A percentile compares a stretch with the other conserved stretches of the same genome.
Evolutionary conservation across 2,888 invertebrate genomes (phyloP).

Genomic region (Periphyllus acericola): DNA sequence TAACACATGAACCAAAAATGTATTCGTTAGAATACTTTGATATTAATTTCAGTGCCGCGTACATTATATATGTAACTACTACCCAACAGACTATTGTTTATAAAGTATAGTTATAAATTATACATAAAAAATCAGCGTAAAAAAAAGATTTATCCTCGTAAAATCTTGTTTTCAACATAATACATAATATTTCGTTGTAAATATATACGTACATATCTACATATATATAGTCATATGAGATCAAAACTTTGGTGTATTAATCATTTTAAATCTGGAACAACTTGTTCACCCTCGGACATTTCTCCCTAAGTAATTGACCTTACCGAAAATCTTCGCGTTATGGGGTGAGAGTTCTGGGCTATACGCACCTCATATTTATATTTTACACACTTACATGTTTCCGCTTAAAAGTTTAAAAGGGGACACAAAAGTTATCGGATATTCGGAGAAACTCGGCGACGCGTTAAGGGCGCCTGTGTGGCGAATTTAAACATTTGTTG

Average conservation of each 20-base stretch:
- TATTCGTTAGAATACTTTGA: no score
- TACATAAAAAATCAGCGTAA: neutral
- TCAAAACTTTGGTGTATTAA: conserved; percentile 39
- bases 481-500: conserved; percentile 40
- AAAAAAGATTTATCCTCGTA: neutral
- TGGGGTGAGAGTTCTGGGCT: neutral
- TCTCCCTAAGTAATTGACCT: conserved; percentile 51
- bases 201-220: neutral
- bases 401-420: neutral
- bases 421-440: conserved; percentile 31
- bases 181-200: neutral
- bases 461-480: conserved; percentile 44
- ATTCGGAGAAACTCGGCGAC: conserved; percentile 16
- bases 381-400: conserved; percentile 37
- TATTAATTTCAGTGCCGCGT: no score
- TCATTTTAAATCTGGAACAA: conserved; percentile 47
- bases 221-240: neutral
- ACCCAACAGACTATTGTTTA: neutral
- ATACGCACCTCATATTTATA: conserved; percentile 41
- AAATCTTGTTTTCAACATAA: conserved; percentile 8
- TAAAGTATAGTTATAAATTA: neutral
- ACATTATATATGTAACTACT: no score
- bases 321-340: neutral
- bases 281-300: conserved; percentile 38
- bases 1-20: no score